Evolutionary conservation across 2,888 invertebrate genomes (phyloP).

Genomic region (Achlya flavicornis): DNA sequence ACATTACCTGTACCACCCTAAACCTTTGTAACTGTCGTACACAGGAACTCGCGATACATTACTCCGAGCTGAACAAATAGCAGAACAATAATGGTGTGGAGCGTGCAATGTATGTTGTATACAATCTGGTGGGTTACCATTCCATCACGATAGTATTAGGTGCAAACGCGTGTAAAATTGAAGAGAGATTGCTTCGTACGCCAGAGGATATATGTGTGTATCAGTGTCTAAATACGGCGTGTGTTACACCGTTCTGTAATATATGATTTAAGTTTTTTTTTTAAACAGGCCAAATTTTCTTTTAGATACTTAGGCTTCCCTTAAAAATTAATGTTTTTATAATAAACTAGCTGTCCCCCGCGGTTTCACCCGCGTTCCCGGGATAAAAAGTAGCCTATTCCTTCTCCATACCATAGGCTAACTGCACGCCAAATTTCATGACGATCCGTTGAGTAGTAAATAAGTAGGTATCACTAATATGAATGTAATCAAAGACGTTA

Average conservation of each 20-base stretch:
- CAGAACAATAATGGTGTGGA: slow-evolving; percentile 8
- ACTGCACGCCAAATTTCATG: no score
- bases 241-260: slow-evolving; percentile 49
- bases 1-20: slow-evolving; percentile 16
- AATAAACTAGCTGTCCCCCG: no score
- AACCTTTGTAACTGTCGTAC: slow-evolving; percentile 7
- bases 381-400: no score
- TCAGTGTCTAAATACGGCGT: slow-evolving; percentile 27
- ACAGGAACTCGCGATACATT: slow-evolving; percentile 12
- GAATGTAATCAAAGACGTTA: no score
- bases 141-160: slow-evolving; percentile 69
- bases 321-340: no score
- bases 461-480: no score
- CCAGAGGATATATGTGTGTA: slow-evolving; percentile 46
- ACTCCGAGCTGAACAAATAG: slow-evolving; percentile 1
- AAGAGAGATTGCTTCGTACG: slow-evolving; percentile 69
- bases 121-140: slow-evolving; percentile 31
- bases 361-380: no score
- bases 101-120: slow-evolving; percentile 33
- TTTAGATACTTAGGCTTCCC: no score
- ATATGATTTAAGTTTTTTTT: neutral
- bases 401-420: no score
- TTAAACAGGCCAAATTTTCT: neutral
- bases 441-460: no score
- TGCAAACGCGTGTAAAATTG: slow-evolving; percentile 79